Evolutionary conservation across 64 coral and sea anemone species (phyloP).

Genomic region (Pocillopora verrucosa): DNA sequence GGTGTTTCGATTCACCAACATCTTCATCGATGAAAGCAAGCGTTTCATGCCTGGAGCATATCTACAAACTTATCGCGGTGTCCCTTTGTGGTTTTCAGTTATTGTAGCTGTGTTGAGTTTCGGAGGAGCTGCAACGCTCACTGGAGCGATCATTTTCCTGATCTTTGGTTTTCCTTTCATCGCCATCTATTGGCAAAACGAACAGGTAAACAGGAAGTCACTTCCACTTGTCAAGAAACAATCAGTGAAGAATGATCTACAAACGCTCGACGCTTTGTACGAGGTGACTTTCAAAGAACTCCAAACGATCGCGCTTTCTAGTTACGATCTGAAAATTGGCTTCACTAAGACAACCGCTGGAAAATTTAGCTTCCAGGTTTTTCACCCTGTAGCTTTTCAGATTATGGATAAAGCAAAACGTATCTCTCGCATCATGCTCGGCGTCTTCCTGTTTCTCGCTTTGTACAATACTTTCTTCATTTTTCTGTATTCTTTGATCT

Average conservation of each 20-base stretch:
- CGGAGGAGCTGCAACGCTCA: not conserved
- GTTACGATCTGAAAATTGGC: not conserved
- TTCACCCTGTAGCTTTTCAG: not conserved
- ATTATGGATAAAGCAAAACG: slow-evolving; percentile 28
- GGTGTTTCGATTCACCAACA: slow-evolving; percentile 9
- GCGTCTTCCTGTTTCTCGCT: not conserved
- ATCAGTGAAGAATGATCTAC: not conserved
- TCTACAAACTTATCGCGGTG: not conserved
- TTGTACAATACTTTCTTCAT: slow-evolving; percentile 8
- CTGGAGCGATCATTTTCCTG: not conserved
- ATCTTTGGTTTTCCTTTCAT: not conserved
- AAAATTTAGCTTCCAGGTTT: slow-evolving; percentile 10
- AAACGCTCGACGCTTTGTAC: slow-evolving; percentile 3
- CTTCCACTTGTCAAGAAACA: slow-evolving; percentile 31
- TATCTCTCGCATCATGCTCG: not conserved
- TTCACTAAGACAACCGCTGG: not conserved
- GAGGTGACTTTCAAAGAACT: not conserved
- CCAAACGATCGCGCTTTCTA: slow-evolving; percentile 1
- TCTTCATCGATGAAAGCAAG: slow-evolving; percentile 23
- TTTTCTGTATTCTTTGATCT: slow-evolving; percentile 5
- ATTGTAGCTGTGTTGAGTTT: not conserved
- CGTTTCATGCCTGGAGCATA: not conserved
- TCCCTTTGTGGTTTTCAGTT: not conserved
- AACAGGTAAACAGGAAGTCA: not conserved
- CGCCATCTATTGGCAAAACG: not conserved